A percentile compares a stretch with the other conserved stretches of the same genome.
Conservation (phyloP, 2,113 vertebrate species). For the Hippocampus abdominalis region DNA sequence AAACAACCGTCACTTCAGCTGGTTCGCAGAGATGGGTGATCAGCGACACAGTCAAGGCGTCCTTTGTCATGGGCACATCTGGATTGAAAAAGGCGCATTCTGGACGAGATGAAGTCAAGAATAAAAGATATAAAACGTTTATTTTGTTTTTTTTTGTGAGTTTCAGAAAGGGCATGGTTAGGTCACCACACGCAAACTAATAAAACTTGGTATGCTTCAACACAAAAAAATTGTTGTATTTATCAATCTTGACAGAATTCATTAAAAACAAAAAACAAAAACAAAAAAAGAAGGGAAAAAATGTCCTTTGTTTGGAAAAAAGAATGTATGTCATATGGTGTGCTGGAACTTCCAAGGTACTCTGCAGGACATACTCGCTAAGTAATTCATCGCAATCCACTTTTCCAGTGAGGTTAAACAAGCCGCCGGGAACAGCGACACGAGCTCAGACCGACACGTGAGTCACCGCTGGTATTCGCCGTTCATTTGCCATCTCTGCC, state of each 20-base stretch:
- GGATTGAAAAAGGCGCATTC: background rate
- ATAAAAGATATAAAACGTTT: background rate
- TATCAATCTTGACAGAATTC: background rate
- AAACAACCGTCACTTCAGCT: background rate
- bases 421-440: background rate
- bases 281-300: background rate
- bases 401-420: background rate
- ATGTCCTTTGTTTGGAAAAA: background rate
- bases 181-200: background rate
- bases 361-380: background rate
- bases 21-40: background rate
- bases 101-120: background rate
- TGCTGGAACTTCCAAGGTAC: background rate
- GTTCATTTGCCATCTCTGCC: conserved; percentile 47
- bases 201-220: background rate
- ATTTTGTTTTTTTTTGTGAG: background rate
- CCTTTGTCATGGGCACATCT: background rate
- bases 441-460: conserved; percentile 41
- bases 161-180: background rate
- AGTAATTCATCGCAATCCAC: background rate
- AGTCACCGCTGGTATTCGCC: conserved; percentile 34
- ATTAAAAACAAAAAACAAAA: background rate
- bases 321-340: too few relatives aligned
- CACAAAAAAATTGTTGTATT: background rate
- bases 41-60: background rate